Base-by-base conservation (phyloP, 2,797 vertebrate genomes). In the Kryptopterus vitreolus region DNA sequence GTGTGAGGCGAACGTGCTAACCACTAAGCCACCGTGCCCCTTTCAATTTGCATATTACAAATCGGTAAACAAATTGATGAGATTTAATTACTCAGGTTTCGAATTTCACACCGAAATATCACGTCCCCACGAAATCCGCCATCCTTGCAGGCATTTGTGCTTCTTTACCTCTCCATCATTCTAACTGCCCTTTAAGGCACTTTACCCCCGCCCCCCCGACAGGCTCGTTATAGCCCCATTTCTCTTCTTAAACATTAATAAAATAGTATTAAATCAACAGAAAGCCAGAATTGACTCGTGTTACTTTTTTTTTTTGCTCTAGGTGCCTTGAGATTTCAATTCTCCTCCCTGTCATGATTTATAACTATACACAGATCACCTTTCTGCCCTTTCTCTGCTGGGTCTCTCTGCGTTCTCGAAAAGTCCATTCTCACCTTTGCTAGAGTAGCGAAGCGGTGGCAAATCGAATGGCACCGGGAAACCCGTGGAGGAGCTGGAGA, bases 401-500 rank as follows among this genome's bases (percentile, higher is more conserved):
- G 38, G n/a, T 46, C 48, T 68, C 12, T 26, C 10, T 33, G 48
- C 26, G 69, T 31, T 26, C 26, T 24, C 18, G 7, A 24, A 26
- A 22, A 6, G 16, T 58, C 55, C n/a, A 73, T 48, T 58, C 58
- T 72, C 86, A 95, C 94, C 94, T 92, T 91, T 90, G 59, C 83
- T 46, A 53, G 89, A 86, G 86, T 95, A 95, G 82, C 65, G 70
- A 58, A 90, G 87, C 3, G 93, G 94, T 0, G 94, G 94, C 12
- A 95, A 91, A 87, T 95, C 94, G 87, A 94, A 93, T 31, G 94
- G 94, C 84, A 95, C 93, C 0, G 90, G 92, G 80, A 95, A 94
- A 55, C 91, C 90, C 43, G 84, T 77, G 50, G 89, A 91, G 20
- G 91, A 84, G 0, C 87, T 86, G 8, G 91, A 91, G 79, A 79